These are phyloP conservation scores for Caenorhabditis remanei DNA, from an alignment of 1,140 invertebrate species.

Conservation along the genomic window DNA sequence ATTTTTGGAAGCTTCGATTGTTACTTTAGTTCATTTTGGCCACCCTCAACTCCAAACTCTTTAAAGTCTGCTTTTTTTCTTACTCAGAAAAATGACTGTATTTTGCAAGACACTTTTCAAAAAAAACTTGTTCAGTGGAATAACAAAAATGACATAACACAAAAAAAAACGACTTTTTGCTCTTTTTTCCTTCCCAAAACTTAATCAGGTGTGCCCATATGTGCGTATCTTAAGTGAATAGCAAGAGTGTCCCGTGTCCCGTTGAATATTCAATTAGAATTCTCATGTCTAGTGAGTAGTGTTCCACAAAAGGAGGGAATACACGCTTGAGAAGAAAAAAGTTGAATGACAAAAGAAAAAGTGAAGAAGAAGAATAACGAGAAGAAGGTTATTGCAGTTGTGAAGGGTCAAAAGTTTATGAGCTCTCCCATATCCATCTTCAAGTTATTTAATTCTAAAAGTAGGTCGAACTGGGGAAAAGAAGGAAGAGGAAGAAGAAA, in stretches of 20 bases:
- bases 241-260: not conserved
- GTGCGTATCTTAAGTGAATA: not conserved
- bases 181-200: not conserved
- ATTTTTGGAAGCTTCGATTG: too few relatives aligned
- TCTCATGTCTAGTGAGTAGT: slow-evolving; percentile 9
- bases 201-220: slow-evolving; percentile 25
- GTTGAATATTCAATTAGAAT: slow-evolving; percentile 33
- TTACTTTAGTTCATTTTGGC: too few relatives aligned
- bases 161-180: not conserved
- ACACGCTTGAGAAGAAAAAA: not conserved
- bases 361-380: not conserved
- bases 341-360: slow-evolving; percentile 1
- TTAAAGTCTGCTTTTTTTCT: too few relatives aligned
- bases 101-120: too few relatives aligned
- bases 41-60: too few relatives aligned
- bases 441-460: too few relatives aligned
- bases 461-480: too few relatives aligned
- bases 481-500: not conserved
- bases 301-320: not conserved
- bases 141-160: not conserved
- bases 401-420: slow-evolving; percentile 12
- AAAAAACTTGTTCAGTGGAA: not conserved
- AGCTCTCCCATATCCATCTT: not conserved
- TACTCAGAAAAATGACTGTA: too few relatives aligned
- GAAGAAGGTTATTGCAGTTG: not conserved